Evolutionary conservation across 2,888 invertebrate genomes (phyloP), one percentile per base, ranked within the genome.

Genomic region (Scaptodrosophila latifasciaeformis): DNA sequence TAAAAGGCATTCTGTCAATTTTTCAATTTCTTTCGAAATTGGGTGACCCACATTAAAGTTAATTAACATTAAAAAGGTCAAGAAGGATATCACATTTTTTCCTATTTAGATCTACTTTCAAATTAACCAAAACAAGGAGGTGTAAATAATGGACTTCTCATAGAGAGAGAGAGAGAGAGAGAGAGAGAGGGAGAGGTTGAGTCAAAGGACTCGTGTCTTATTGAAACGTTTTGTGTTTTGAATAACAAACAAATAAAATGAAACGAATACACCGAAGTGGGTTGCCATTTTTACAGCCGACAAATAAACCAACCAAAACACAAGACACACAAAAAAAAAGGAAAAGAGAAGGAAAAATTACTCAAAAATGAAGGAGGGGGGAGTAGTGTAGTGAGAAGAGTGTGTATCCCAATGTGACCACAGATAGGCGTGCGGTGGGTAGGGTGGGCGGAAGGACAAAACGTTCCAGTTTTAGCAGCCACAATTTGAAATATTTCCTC

Each of bases 191-290:
- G n/a, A n/a, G n/a, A n/a, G n/a, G n/a, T n/a, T n/a, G n/a, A n/a
- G n/a, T n/a, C 79, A 79, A 67, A 61, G 66, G 15, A 13, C 15
- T 12, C 18, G 59, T 35, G 53, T 47, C 40, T 44, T 17, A 56
- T 12, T 42, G 65, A 54, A 54, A 51, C 52, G 55, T 62, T 58
- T 67, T 66, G 77, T 77, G 72, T 77, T 79, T 72, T 72, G 72
- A 72, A 72, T 72, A 79, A 80, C 74, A 72, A 72, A 66, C 74
- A 79, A 79, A 79, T 67, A 72, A n/a, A 76, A 70, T 66, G 54
- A 72, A 72, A 72, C 67, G 74, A 77, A 72, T 76, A 72, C 64
- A 34, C 43, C 44, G 45, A 49, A 44, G 43, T 46, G 15, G 47
- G 30, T 50, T 65, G 68, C 53, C 72, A 54, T 52, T 59, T 58